A percentile compares a stretch with the other conserved stretches of the same genome.
These are phyloP conservation scores for Macropis europaea DNA, from an alignment of 2,888 invertebrate species.

Conservation along the genomic window DNA sequence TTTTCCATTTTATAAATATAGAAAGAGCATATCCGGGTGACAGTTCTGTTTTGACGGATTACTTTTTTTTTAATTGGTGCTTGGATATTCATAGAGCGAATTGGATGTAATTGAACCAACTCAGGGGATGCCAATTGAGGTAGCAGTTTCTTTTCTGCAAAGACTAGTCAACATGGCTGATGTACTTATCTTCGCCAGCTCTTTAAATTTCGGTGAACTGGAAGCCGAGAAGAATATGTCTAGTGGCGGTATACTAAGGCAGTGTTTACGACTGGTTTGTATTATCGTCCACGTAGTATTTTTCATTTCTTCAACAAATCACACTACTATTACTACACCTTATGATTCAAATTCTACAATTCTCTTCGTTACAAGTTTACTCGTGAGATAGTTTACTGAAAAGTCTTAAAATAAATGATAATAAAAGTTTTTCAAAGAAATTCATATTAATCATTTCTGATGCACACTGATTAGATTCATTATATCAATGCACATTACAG, in stretches of 20 bases:
- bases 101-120: slow-evolving; percentile 98
- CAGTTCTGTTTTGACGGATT: slow-evolving; percentile 29
- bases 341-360: neutral
- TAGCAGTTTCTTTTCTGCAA: slow-evolving; percentile 98
- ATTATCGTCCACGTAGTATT: slow-evolving; percentile 61
- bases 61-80: slow-evolving; percentile 48
- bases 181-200: slow-evolving; percentile 98
- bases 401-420: neutral
- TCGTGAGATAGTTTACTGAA: neutral
- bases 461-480: slow-evolving; percentile 25
- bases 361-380: neutral
- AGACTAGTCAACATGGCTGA: slow-evolving; percentile 99
- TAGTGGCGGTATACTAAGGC: slow-evolving; percentile 98
- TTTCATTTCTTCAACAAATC: slow-evolving; percentile 22
- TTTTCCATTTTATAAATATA: slow-evolving; percentile 23
- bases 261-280: slow-evolving; percentile 95
- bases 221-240: slow-evolving; percentile 99
- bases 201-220: slow-evolving; percentile 97
- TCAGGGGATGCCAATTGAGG: slow-evolving; percentile 98
- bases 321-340: slow-evolving; percentile 17
- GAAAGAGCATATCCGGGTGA: slow-evolving; percentile 40
- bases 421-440: neutral
- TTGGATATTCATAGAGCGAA: slow-evolving; percentile 88
- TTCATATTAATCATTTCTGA: slow-evolving; percentile 8
- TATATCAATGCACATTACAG: slow-evolving; percentile 5